Evolutionary conservation across 2,888 invertebrate species (phyloP).

Genomic region (Diplazon laetatorius): DNA sequence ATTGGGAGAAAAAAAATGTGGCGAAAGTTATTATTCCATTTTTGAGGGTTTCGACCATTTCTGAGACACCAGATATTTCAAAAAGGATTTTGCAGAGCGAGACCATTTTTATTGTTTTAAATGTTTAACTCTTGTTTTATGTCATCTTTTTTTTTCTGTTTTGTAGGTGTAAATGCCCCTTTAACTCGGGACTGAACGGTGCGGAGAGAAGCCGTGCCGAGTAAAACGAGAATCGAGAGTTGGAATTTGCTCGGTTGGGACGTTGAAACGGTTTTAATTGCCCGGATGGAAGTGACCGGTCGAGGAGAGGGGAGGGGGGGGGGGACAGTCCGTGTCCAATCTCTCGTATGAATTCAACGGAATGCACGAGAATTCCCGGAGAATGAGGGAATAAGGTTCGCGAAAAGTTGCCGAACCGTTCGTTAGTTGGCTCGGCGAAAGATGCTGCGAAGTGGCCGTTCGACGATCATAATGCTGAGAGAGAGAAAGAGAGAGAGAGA

Average conservation of each 20-base stretch:
- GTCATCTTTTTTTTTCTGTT: too few species aligned
- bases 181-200: too few species aligned
- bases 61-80: background rate
- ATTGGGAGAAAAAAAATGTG: background rate
- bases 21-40: background rate
- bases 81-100: conserved; percentile 31
- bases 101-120: too few species aligned
- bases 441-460: background rate
- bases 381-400: background rate
- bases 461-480: background rate
- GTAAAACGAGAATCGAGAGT: conserved; percentile 16
- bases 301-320: conserved; percentile 7
- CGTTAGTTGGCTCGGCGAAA: background rate
- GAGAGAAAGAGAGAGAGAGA: too few species aligned
- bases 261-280: conserved; percentile 50
- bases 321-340: too few species aligned
- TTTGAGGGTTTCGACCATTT: background rate
- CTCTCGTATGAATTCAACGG: conserved; percentile 45
- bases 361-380: conserved; percentile 38
- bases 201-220: conserved; percentile 24
- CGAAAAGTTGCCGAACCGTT: background rate
- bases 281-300: conserved; percentile 57
- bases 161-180: too few species aligned
- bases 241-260: conserved; percentile 44
- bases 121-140: too few species aligned